These are phyloP conservation scores for Melipona bicolor DNA, from an alignment of 2,888 invertebrate genomes.

Conservation along the genomic window DNA sequence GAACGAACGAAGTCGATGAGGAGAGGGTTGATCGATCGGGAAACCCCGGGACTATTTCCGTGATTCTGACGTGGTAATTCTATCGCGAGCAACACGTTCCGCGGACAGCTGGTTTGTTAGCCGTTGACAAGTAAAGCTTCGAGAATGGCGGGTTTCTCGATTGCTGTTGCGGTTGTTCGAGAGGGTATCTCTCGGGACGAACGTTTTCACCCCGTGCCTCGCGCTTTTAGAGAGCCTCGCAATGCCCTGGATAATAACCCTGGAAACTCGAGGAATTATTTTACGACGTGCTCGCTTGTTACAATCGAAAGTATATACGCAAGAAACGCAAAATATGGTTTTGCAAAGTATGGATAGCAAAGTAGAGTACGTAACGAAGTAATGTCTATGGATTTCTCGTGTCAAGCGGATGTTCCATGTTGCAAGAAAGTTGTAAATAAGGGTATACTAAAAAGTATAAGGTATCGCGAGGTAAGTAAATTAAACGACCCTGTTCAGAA, in stretches of 20 bases:
- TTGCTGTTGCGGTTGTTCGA: not conserved
- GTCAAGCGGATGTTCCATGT: not conserved
- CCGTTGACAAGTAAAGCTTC: not conserved
- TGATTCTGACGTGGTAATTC: constrained; percentile 18
- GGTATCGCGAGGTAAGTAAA: no score
- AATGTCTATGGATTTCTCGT: not conserved
- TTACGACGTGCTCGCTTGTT: not conserved
- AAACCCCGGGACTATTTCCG: constrained; percentile 5
- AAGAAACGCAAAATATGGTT: not conserved
- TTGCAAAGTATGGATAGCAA: no score
- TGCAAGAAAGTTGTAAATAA: not conserved
- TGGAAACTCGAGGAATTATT: not conserved
- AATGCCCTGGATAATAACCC: not conserved
- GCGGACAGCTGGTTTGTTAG: constrained; percentile 19
- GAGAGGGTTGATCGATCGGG: constrained; percentile 9
- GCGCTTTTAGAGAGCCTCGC: not conserved
- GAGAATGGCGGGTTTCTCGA: not conserved
- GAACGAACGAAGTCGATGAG: not conserved
- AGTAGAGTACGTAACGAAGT: not conserved
- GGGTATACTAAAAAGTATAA: no score
- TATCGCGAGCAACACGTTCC: constrained; percentile 4
- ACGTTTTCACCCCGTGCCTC: not conserved
- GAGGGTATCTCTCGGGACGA: not conserved
- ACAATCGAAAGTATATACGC: not conserved
- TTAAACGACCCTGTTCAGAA: no score